A percentile compares a stretch with the other conserved stretches of the same genome.
These are phyloP conservation scores for Clangula hyemalis DNA, from an alignment of 2,797 vertebrate species.

Conservation along the genomic window DNA sequence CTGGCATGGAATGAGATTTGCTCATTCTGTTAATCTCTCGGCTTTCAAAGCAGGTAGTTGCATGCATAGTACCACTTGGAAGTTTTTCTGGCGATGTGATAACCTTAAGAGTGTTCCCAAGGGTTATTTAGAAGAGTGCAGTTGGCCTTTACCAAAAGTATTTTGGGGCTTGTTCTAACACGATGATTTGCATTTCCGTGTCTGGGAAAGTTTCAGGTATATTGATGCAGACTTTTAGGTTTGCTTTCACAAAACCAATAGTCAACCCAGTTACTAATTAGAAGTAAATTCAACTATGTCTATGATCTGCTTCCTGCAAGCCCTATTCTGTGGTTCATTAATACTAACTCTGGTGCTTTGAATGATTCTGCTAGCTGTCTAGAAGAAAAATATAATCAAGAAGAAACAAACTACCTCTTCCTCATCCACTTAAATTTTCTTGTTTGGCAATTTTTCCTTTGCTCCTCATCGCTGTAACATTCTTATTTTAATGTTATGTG, in stretches of 20 bases:
- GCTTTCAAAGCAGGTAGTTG: conserved; percentile 41
- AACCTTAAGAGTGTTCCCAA: conserved; percentile 4
- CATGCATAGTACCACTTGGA: not conserved
- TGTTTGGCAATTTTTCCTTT: not conserved
- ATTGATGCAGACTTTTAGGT: not conserved
- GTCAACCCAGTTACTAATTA: not conserved
- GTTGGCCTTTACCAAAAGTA: not conserved
- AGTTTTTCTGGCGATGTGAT: not conserved
- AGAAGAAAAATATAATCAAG: not conserved
- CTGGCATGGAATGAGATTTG: not conserved
- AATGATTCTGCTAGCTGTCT: not conserved
- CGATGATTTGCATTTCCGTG: not conserved
- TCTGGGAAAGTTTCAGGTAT: not conserved
- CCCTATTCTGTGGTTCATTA: not conserved
- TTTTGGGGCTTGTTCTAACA: not conserved
- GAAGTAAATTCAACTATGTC: not conserved
- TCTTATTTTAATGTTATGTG: not conserved
- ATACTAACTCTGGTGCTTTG: not conserved
- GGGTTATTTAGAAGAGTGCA: not conserved
- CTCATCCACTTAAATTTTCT: not conserved
- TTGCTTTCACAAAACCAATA: not conserved
- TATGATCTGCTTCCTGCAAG: not conserved
- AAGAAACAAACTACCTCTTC: not conserved
- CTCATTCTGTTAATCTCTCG: not conserved
- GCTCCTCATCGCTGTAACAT: not conserved